Percentiles rank a stretch among this genome's conserved stretches.
These are phyloP conservation scores for Hucho hucho DNA, from an alignment of 2,113 vertebrate genomes.

Conservation along the genomic window DNA sequence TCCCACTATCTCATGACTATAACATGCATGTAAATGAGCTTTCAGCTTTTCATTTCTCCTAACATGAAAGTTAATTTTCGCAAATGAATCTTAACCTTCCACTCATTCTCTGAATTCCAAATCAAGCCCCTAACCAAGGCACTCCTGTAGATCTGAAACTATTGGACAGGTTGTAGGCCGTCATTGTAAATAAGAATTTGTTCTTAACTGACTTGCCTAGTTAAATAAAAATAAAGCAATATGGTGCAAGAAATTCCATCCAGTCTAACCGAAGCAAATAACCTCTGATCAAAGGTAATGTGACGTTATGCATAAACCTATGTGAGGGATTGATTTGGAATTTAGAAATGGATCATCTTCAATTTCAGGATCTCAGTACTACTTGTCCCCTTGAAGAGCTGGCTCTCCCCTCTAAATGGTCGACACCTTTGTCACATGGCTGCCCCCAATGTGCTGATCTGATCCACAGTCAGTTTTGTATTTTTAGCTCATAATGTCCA, in stretches of 20 bases:
- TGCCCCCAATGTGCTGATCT: conserved; percentile 29
- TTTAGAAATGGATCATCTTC: not conserved
- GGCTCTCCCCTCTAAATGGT: conserved; percentile 60
- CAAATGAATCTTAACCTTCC: not conserved
- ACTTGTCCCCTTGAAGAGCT: conserved; percentile 40
- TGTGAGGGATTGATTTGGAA: too few relatives aligned
- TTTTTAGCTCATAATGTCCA: conserved; percentile 17
- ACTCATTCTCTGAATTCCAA: not conserved
- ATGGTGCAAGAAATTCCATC: not conserved
- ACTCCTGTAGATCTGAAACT: not conserved
- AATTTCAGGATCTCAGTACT: conserved; percentile 5
- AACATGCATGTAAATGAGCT: not conserved
- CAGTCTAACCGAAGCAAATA: not conserved
- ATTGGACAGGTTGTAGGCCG: not conserved
- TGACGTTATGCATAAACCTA: too few relatives aligned
- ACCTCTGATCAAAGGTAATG: too few relatives aligned
- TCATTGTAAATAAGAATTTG: too few relatives aligned
- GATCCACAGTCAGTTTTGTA: conserved; percentile 45
- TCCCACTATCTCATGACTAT: not conserved
- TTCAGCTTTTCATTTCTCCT: not conserved
- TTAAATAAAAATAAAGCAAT: not conserved
- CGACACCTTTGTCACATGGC: conserved; percentile 42
- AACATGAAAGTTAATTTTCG: not conserved
- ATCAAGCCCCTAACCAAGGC: not conserved
- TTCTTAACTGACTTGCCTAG: too few relatives aligned